These are phyloP conservation scores for Oreocharis arfaki DNA, from an alignment of 2,113 vertebrate species.

Conservation along the genomic window DNA sequence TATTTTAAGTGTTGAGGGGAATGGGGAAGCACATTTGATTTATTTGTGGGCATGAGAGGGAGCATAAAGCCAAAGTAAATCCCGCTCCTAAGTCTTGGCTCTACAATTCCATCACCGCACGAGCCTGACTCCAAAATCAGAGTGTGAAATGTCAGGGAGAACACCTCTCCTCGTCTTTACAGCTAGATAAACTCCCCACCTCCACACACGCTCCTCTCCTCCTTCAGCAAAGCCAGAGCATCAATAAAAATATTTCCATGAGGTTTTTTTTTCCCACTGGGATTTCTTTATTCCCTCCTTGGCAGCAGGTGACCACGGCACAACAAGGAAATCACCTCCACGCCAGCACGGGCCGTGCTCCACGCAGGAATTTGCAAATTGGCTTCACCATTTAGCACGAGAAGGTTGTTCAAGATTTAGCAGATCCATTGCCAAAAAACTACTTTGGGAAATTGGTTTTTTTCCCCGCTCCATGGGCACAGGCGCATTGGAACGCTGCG, in stretches of 20 bases:
- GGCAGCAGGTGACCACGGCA: neutral
- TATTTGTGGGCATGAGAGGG: neutral
- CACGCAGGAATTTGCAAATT: neutral
- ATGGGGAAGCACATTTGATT: neutral
- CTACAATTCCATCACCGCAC: accelerated
- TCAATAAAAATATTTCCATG: neutral
- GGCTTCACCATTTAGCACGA: neutral
- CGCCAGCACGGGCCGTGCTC: neutral
- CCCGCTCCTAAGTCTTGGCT: neutral
- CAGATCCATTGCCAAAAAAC: neutral
- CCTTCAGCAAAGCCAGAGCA: neutral
- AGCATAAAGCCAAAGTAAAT: neutral
- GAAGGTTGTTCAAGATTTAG: neutral
- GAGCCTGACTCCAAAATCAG: neutral
- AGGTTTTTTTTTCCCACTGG: accelerated
- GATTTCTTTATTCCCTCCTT: neutral
- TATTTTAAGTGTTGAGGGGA: neutral
- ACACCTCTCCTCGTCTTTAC: neutral
- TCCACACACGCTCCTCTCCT: neutral
- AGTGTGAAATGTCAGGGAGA: accelerated
- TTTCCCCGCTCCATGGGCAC: accelerated
- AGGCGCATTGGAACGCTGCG: neutral
- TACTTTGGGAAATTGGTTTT: neutral
- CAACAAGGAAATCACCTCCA: neutral
- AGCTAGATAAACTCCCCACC: neutral